phyloP scores from a whole-genome alignment of 2,888 invertebrate genomes.

The Lagria hirta region DNA sequence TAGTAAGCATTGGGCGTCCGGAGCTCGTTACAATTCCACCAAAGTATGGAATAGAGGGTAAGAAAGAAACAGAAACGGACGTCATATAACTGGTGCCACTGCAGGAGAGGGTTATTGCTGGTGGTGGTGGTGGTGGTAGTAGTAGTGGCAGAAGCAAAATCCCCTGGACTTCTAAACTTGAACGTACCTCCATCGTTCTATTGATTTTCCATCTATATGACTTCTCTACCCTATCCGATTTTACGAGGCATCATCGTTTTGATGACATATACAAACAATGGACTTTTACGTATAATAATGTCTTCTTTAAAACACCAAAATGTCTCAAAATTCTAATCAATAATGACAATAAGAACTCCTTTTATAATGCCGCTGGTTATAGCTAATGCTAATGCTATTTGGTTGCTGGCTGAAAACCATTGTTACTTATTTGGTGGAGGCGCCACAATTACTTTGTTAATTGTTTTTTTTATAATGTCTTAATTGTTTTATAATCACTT shows the following conservation, averaged over 20 bases:
- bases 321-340: too few relatives aligned
- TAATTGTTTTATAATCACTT: too few relatives aligned
- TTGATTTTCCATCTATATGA: constrained; percentile 44
- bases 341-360: too few relatives aligned
- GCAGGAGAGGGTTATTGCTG: too few relatives aligned
- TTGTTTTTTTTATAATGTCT: too few relatives aligned
- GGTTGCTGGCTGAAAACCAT: too few relatives aligned
- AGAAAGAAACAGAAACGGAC: constrained; percentile 15
- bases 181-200: constrained; percentile 33
- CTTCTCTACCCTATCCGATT: constrained; percentile 32
- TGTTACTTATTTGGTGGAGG: too few relatives aligned
- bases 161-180: constrained; percentile 27
- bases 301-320: too few relatives aligned
- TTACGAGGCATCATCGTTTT: constrained; percentile 34
- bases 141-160: too few relatives aligned
- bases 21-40: constrained; percentile 24
- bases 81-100: constrained; percentile 15
- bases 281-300: constrained; percentile 21
- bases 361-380: too few relatives aligned
- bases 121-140: constrained; percentile 10
- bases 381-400: too few relatives aligned
- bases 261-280: constrained; percentile 32
- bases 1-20: constrained; percentile 29
- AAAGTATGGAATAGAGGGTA: background rate
- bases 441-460: too few relatives aligned